These are phyloP conservation scores for Vulpes vulpes DNA, from an alignment of 2,113 vertebrate species.

Conservation along the genomic window DNA sequence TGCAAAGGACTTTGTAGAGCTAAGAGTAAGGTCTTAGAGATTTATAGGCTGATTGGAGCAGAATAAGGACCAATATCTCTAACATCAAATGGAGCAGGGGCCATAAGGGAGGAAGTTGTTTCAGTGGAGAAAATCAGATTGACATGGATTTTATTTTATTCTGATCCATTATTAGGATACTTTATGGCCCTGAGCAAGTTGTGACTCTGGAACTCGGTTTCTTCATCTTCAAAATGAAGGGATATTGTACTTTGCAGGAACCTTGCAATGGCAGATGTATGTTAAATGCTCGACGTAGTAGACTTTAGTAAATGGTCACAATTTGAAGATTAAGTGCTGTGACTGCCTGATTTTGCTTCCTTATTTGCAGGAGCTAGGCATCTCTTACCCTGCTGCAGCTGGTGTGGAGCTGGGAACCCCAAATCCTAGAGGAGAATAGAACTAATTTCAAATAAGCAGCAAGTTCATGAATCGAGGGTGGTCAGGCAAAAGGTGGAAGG, in stretches of 20 bases:
- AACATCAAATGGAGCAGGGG: neutral
- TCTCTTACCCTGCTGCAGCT: neutral
- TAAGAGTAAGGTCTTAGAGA: neutral
- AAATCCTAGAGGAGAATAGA: neutral
- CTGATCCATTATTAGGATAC: neutral
- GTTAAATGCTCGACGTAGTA: neutral
- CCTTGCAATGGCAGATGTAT: neutral
- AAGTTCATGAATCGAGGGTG: neutral
- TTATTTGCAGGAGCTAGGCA: neutral
- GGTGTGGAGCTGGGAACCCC: neutral
- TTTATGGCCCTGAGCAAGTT: neutral
- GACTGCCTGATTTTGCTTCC: neutral
- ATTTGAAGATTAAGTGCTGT: neutral
- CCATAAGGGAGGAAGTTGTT: neutral
- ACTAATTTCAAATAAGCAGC: conserved; percentile 1
- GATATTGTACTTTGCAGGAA: neutral
- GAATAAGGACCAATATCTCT: neutral
- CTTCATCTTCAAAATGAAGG: neutral
- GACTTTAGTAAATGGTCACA: neutral
- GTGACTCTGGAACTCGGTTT: neutral
- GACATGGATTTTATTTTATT: neutral
- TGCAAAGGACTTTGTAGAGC: neutral
- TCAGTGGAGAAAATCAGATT: neutral
- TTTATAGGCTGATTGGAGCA: neutral
- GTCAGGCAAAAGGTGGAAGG: neutral